Conservation (phyloP, 1,140 invertebrate genomes). For the Macrocentrus cingulum region DNA sequence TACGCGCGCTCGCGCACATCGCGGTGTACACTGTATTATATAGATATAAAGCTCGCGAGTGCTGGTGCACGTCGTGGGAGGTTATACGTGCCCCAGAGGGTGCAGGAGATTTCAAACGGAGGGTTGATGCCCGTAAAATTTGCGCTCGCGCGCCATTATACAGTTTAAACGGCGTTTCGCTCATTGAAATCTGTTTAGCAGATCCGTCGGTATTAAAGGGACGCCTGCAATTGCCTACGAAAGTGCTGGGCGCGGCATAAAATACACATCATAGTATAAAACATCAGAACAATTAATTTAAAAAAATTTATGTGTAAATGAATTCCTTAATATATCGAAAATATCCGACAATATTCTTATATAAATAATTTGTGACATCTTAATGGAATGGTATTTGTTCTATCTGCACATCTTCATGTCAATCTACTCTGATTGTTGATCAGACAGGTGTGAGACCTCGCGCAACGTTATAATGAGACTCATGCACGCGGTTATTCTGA, state of each 20-base stretch:
- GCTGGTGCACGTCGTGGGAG: not conserved
- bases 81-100: not conserved
- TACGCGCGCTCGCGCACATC: slow-evolving; percentile 10
- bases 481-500: not conserved
- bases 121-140: slow-evolving; percentile 19
- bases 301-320: too few species aligned
- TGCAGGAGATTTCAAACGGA: not conserved
- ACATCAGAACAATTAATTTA: too few species aligned
- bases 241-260: too few species aligned
- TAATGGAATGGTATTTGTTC: not conserved
- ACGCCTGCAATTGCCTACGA: too few species aligned
- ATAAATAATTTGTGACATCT: too few species aligned
- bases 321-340: too few species aligned
- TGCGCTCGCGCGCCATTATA: slow-evolving; percentile 18
- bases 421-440: slow-evolving; percentile 1
- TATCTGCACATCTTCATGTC: not conserved
- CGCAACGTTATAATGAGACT: not conserved
- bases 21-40: not conserved
- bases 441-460: slow-evolving; percentile 11
- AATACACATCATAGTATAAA: too few species aligned
- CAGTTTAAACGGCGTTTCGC: slow-evolving; percentile 24
- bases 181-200: slow-evolving; percentile 27
- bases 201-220: not conserved
- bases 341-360: too few species aligned
- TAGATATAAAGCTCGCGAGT: not conserved